Conservation (phyloP, 2,797 vertebrate genomes). For the Mormyrops attenuatus region DNA sequence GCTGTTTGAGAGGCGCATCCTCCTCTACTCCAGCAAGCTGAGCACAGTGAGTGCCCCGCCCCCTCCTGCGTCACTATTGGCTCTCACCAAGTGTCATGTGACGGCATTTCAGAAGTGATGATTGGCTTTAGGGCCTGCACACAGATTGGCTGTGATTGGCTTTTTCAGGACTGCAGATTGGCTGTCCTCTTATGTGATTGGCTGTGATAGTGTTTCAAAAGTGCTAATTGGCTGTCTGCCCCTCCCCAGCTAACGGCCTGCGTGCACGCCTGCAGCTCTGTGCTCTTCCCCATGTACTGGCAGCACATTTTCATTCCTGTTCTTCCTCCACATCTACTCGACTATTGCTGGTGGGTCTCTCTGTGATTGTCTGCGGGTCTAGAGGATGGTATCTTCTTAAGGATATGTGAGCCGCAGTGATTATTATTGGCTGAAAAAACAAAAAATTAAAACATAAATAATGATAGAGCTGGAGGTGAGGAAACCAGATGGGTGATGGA, state of each 20-base stretch:
- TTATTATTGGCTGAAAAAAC: neutral
- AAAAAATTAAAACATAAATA: neutral
- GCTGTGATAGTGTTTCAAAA: neutral
- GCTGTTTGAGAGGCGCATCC: conserved; percentile 78
- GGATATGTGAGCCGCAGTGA: neutral
- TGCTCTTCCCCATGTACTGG: conserved; percentile 86
- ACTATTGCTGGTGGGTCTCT: conserved; percentile 76
- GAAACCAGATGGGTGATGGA: neutral
- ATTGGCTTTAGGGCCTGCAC: neutral
- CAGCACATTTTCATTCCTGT: conserved; percentile 89
- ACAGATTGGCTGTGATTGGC: neutral
- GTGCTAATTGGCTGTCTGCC: neutral
- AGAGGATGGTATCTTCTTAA: neutral
- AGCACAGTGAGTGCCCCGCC: conserved; percentile 69
- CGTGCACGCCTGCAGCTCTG: conserved; percentile 72
- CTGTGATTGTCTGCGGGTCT: neutral
- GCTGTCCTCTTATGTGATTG: neutral
- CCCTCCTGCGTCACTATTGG: neutral
- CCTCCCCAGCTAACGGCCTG: conserved; percentile 63
- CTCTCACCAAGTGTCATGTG: neutral
- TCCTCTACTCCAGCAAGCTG: conserved; percentile 78
- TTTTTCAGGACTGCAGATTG: neutral
- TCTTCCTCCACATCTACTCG: conserved; percentile 78
- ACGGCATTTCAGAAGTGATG: neutral
- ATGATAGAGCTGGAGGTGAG: neutral